These are phyloP conservation scores for Mythimna pallens DNA, from an alignment of 2,888 invertebrate genomes.

Conservation along the genomic window DNA sequence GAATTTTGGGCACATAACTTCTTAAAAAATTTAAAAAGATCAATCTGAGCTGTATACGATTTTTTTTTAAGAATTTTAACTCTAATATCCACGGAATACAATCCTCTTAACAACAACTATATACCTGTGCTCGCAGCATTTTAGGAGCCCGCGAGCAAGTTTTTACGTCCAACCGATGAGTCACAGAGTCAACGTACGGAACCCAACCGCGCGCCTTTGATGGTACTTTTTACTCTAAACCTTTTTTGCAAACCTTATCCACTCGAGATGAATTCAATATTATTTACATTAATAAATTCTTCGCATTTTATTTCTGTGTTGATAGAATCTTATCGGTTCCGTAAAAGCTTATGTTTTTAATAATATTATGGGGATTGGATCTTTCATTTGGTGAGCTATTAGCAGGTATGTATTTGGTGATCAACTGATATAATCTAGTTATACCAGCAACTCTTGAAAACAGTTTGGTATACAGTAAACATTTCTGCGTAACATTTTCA, in stretches of 20 bases:
- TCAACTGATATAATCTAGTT: not conserved
- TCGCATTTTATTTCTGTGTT: conserved; percentile 36
- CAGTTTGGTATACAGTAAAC: not conserved
- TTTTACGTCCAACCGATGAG: conserved; percentile 79
- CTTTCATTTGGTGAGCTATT: conserved; percentile 6
- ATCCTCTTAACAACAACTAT: not conserved
- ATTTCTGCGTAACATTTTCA: too few relatives aligned
- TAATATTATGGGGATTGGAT: conserved; percentile 18
- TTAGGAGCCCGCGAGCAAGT: conserved; percentile 72
- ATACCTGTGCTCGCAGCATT: conserved; percentile 66
- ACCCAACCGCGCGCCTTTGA: conserved; percentile 69
- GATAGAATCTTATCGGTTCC: conserved; percentile 47
- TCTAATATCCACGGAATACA: not conserved
- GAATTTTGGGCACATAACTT: too few relatives aligned
- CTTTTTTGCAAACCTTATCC: conserved; percentile 69
- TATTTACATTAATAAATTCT: conserved; percentile 67
- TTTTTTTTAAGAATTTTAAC: too few relatives aligned
- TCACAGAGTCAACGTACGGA: conserved; percentile 83
- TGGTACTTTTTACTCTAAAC: conserved; percentile 68
- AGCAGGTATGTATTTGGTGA: not conserved
- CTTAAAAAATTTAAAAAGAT: too few relatives aligned
- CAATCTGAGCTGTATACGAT: too few relatives aligned
- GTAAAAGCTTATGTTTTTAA: conserved; percentile 22
- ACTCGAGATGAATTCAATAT: conserved; percentile 62
- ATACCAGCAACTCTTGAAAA: not conserved